Evolutionary conservation across 2,888 invertebrate species (phyloP), one percentile per base, ranked within the genome.

Genomic region (Diadromus collaris): DNA sequence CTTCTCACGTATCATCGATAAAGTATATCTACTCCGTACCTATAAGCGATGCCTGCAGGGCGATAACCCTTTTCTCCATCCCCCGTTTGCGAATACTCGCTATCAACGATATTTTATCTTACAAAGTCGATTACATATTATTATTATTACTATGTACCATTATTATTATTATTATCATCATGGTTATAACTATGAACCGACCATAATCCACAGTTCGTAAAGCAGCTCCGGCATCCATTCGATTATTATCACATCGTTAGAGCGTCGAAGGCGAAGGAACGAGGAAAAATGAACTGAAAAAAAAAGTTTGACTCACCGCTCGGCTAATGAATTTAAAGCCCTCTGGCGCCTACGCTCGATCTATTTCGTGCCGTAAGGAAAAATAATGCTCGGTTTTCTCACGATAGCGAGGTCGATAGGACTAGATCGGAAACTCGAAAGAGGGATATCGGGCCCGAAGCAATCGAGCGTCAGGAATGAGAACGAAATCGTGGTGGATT

Each of bases 1-100:
- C 72, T 56, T 65, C 54, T 72, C 72, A 72, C 72, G 72, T 64
- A 27, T 54, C 21, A 56, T 58, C 64, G 56, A 72, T 72, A 72
- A 65, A 72, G n/a, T 24, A 72, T 32, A 34, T 46, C 32, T 44
- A 34, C 41, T n/a, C 10, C 9, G 10, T n/a, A n/a, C n/a, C 16
- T 44, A 27, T 63, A 44, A 44, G 44, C 27, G n/a, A 54, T 7
- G 63, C 34, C 10, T 38, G 60, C 34, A 19, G 19, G 24, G 24
- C 51, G 24, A 48, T 61, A 71, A 41, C 41, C 51, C 13, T 38
- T 38, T 38, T 13, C 38, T 2, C 13, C 13, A 0, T 13, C n/a
- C 16, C 1, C 34, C 29, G 48, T 29, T 41, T 38, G 41, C 41
- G 6, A 16, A 70, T 32, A 70, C 46, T 34, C 32, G 34, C 29